Percentiles rank a stretch among this genome's conserved stretches.
These are phyloP conservation scores for Drosophila putrida DNA, from an alignment of 2,888 invertebrate genomes.

Conservation along the genomic window DNA sequence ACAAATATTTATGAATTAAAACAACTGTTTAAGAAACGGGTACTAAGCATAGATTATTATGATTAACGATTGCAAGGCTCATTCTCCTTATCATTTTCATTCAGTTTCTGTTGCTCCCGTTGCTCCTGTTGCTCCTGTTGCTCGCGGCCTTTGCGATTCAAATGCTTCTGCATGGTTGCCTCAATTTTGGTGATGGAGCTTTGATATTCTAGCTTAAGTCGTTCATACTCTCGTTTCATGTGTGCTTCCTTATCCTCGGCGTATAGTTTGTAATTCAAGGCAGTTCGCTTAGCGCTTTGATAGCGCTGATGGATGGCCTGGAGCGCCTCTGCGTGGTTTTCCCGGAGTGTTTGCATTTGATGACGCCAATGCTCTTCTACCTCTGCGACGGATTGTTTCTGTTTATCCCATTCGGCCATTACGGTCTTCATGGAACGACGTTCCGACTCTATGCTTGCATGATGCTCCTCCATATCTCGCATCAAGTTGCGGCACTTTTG, in stretches of 20 bases:
- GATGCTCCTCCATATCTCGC: slow-evolving; percentile 81
- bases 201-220: slow-evolving; percentile 88
- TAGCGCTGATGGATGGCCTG: slow-evolving; percentile 87
- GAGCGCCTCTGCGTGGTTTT: slow-evolving; percentile 86
- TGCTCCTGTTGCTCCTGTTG: slow-evolving; percentile 44
- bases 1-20: not conserved
- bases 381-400: slow-evolving; percentile 86
- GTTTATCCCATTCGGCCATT: slow-evolving; percentile 85
- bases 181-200: slow-evolving; percentile 79
- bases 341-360: slow-evolving; percentile 86
- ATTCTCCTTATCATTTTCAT: slow-evolving; percentile 60
- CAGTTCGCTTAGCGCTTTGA: slow-evolving; percentile 88
- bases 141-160: slow-evolving; percentile 68
- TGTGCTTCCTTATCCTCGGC: slow-evolving; percentile 89
- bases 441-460: slow-evolving; percentile 85
- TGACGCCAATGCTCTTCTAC: slow-evolving; percentile 86
- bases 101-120: slow-evolving; percentile 26
- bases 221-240: slow-evolving; percentile 88
- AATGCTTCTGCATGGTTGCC: slow-evolving; percentile 71
- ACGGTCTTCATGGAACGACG: slow-evolving; percentile 86
- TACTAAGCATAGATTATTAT: slow-evolving; percentile 4
- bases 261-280: slow-evolving; percentile 89
- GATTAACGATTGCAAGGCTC: slow-evolving; percentile 53
- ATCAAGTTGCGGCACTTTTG: slow-evolving; percentile 77
- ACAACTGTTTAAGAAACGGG: slow-evolving; percentile 13